Evolutionary conservation across 2,888 invertebrate species (phyloP).

Genomic region (Meteorus cinctellus): DNA sequence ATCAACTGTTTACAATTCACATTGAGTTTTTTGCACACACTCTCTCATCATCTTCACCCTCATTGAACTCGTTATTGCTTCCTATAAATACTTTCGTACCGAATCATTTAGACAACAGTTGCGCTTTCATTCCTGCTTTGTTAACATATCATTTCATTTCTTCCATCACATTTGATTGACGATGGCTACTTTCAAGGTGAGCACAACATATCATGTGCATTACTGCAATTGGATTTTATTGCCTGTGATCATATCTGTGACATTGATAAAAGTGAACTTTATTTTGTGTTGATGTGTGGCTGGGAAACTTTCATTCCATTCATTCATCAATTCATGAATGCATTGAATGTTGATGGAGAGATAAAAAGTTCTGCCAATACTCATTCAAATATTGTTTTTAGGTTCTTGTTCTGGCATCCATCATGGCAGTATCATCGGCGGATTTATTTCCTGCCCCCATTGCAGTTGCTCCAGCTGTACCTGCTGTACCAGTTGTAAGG

Average conservation of each 20-base stretch:
- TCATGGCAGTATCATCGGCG: constrained; percentile 50
- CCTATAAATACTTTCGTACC: constrained; percentile 66
- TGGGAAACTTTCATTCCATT: not conserved
- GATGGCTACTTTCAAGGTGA: constrained; percentile 55
- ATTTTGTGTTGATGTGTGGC: not conserved
- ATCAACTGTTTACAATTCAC: constrained; percentile 59
- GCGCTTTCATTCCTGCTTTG: constrained; percentile 44
- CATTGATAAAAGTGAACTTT: not conserved
- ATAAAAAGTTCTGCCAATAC: not conserved
- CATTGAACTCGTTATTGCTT: constrained; percentile 49
- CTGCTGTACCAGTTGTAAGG: constrained; percentile 51
- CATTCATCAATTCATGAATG: not conserved
- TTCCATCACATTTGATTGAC: constrained; percentile 36
- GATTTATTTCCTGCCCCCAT: constrained; percentile 55
- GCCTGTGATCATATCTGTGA: not conserved
- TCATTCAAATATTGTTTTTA: constrained; percentile 43
- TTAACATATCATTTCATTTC: constrained; percentile 5
- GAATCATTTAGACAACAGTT: constrained; percentile 61
- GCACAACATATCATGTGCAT: constrained; percentile 24
- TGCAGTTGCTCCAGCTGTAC: constrained; percentile 52
- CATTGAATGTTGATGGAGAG: not conserved
- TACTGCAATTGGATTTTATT: not conserved
- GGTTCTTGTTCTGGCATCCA: constrained; percentile 50
- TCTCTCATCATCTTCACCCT: constrained; percentile 36
- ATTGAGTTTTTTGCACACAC: constrained; percentile 52